A percentile compares a stretch with the other conserved stretches of the same genome.
These are phyloP conservation scores for Drosophila simulans DNA, from an alignment of 1,140 invertebrate species.

Conservation along the genomic window DNA sequence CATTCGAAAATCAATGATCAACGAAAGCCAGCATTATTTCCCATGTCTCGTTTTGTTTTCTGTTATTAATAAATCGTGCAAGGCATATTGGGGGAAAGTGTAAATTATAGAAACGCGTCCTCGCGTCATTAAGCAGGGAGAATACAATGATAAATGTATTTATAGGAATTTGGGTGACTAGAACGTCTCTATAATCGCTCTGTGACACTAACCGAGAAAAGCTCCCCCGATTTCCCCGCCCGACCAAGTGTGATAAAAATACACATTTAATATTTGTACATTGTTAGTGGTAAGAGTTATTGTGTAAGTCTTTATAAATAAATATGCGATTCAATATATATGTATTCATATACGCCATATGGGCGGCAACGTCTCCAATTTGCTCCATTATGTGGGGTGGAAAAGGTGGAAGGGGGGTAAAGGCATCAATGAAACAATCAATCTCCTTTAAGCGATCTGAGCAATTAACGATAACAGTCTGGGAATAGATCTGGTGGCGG, in stretches of 20 bases:
- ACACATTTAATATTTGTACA: slow-evolving; percentile 83
- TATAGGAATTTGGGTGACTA: slow-evolving; percentile 81
- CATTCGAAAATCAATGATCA: slow-evolving; percentile 16
- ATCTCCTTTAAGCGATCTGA: slow-evolving; percentile 59
- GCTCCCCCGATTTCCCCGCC: slow-evolving; percentile 22
- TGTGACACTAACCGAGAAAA: slow-evolving; percentile 81
- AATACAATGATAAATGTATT: slow-evolving; percentile 83
- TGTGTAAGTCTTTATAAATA: slow-evolving; percentile 55
- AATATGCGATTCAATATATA: slow-evolving; percentile 24
- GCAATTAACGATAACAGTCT: slow-evolving; percentile 61
- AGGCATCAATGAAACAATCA: slow-evolving; percentile 60
- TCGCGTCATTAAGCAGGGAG: slow-evolving; percentile 80
- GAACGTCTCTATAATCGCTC: slow-evolving; percentile 76
- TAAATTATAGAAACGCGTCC: slow-evolving; percentile 77
- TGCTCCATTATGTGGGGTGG: neutral
- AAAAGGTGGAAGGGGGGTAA: neutral
- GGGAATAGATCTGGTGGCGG: slow-evolving; percentile 15
- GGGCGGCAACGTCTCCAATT: slow-evolving; percentile 50
- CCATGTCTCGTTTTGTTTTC: slow-evolving; percentile 44
- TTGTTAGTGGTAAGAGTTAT: slow-evolving; percentile 81
- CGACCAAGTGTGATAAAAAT: slow-evolving; percentile 74
- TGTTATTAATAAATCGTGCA: slow-evolving; percentile 56
- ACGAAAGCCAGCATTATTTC: slow-evolving; percentile 25
- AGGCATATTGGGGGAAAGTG: slow-evolving; percentile 72
- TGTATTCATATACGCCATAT: slow-evolving; percentile 38